Evolutionary conservation across 2,888 invertebrate genomes (phyloP).

Genomic region (Itoplectis maculator): DNA sequence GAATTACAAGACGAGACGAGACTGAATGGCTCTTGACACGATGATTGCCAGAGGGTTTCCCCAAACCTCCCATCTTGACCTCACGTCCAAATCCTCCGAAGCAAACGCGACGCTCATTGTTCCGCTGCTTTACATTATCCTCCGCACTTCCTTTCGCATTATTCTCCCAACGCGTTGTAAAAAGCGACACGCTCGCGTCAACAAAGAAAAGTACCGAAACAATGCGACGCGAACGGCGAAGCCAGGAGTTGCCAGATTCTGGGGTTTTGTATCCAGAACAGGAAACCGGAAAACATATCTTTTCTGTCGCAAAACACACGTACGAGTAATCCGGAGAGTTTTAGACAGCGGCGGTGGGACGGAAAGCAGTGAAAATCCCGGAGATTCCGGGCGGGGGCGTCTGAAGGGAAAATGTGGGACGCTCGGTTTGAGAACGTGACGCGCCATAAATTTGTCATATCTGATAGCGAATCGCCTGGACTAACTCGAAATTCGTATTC

Average conservation of each 20-base stretch:
- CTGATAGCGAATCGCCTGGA: conserved; percentile 35
- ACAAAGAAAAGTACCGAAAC: conserved; percentile 8
- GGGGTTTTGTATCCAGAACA: conserved; percentile 48
- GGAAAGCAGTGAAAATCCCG: conserved; percentile 53
- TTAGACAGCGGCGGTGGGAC: conserved; percentile 17
- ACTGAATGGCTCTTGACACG: neutral
- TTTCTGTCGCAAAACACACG: conserved; percentile 41
- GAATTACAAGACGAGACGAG: neutral
- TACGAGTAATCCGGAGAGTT: conserved; percentile 42
- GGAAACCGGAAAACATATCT: conserved; percentile 56
- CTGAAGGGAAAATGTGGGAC: neutral
- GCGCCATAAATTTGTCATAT: conserved; percentile 65
- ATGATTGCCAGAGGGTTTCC: conserved; percentile 11
- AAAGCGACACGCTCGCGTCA: neutral
- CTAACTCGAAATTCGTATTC: conserved; percentile 66
- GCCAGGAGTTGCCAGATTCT: conserved; percentile 36
- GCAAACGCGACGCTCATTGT: neutral
- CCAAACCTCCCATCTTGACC: neutral
- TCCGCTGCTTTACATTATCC: neutral
- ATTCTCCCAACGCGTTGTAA: conserved; percentile 1
- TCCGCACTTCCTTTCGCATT: conserved; percentile 1
- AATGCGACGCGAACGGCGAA: conserved; percentile 21
- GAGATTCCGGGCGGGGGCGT: conserved; percentile 28
- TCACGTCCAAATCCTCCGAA: neutral
- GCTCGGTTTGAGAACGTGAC: conserved; percentile 63